A percentile compares a stretch with the other conserved stretches of the same genome.
Conservation (phyloP, 2,113 vertebrate species). For the Strigops habroptila region DNA sequence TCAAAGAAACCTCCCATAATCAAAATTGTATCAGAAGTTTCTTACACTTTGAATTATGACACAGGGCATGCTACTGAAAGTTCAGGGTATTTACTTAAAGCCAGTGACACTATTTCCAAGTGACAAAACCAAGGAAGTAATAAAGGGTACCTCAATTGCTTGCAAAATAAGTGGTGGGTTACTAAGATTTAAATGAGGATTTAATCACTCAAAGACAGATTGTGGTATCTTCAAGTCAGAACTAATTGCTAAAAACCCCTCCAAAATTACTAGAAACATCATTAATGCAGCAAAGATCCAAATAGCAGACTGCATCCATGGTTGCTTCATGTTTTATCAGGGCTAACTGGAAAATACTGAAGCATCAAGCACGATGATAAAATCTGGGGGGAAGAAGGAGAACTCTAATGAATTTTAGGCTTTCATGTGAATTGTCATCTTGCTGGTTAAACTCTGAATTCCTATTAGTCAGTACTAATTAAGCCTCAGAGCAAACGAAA, state of each 20-base stretch:
- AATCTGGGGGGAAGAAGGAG: background rate
- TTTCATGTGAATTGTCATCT: background rate
- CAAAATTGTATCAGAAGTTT: background rate
- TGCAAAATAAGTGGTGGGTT: background rate
- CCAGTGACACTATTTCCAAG: background rate
- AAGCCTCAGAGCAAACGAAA: background rate
- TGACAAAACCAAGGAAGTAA: background rate
- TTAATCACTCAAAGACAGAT: background rate
- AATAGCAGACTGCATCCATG: background rate
- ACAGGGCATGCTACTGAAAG: background rate
- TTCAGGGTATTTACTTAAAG: background rate
- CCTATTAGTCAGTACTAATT: background rate
- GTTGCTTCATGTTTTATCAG: background rate
- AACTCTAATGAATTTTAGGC: background rate
- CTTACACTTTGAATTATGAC: background rate
- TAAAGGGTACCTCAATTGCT: background rate
- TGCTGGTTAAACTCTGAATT: background rate
- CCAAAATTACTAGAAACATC: background rate
- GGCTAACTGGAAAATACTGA: background rate
- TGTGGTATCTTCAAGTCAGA: background rate
- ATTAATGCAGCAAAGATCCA: background rate
- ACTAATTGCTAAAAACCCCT: accelerated
- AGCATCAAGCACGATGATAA: background rate
- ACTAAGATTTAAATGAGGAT: background rate
- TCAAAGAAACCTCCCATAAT: background rate